Percentiles rank a stretch among this genome's conserved stretches.
Conservation (phyloP, 1,140 invertebrate genomes). For the Pissodes strobi region DNA sequence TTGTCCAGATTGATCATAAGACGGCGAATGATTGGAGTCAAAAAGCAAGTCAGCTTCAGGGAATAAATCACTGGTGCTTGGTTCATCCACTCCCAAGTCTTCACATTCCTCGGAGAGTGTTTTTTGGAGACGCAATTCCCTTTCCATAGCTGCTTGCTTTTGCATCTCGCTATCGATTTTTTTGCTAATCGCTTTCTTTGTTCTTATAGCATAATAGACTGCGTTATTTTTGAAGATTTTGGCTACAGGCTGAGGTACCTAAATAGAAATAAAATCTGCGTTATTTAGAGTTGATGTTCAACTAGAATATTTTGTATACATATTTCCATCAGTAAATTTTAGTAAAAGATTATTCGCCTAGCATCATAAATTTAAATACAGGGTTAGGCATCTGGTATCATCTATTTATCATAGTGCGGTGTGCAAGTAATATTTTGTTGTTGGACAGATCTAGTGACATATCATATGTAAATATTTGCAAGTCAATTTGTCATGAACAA, state of each 20-base stretch:
- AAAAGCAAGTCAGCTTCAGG: constrained; percentile 75
- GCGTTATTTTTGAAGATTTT: constrained; percentile 34
- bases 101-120: constrained; percentile 77
- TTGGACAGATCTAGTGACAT: too few relatives aligned
- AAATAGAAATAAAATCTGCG: constrained; percentile 1
- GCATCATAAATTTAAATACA: too few relatives aligned
- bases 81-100: constrained; percentile 75
- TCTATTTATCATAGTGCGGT: too few relatives aligned
- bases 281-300: too few relatives aligned
- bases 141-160: constrained; percentile 61
- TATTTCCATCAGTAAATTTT: too few relatives aligned
- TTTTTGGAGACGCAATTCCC: constrained; percentile 67
- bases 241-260: constrained; percentile 16
- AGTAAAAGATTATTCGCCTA: too few relatives aligned
- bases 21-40: constrained; percentile 58
- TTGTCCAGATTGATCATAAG: constrained; percentile 52
- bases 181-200: constrained; percentile 37
- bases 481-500: too few relatives aligned
- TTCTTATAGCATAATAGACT: constrained; percentile 36
- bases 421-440: too few relatives aligned
- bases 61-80: constrained; percentile 75
- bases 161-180: constrained; percentile 49
- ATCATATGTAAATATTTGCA: too few relatives aligned
- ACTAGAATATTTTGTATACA: too few relatives aligned
- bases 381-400: too few relatives aligned